Base-by-base conservation (phyloP, 2,888 invertebrate genomes). In the Nomada goodeniana region DNA sequence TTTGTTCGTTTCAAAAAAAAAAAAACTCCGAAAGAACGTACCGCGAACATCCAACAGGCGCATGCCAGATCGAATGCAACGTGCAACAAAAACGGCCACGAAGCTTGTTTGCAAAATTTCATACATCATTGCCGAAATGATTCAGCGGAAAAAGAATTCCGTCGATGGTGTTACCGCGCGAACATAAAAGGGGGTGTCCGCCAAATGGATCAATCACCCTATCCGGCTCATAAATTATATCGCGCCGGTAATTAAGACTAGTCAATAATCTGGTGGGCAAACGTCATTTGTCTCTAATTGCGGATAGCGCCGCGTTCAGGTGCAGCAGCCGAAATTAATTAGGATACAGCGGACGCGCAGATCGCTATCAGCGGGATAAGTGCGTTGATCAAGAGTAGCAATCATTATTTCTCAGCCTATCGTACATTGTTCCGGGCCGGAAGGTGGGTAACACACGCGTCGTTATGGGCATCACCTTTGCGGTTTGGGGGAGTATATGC, bases 401-500 rank as follows among this genome's bases (percentile, higher is more conserved):
- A 59, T 78, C 20, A 73, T 74, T 79, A 81, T 73, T 67, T 71
- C 67, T 20, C 13, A 11, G 59, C 55, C 42, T 52, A 59, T 55
- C 13, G 59, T 63, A 64, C 42, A 59, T 67, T 75, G 59, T 82
- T 80, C 53, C 26, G 47, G 61, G 50, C 64, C 60, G 80, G 65
- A 76, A 83, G 72, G 29, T 36, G 50, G 60, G 18, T 44, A 72
- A 69, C 26, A 72, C 55, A 60, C 61, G 63, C 72, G 23, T 68
- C 55, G 61, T 76, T 64, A 75, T 60, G 65, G 50, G n/a, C n/a
- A 53, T 57, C n/a, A 11, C 15, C 18, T 68, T 65, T 36, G 61
- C 47, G 23, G 53, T 7, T 20, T 26, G 50, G 18, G 47, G 29
- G 70, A 60, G 53, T 52, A 69, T 55, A 18, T n/a, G 18, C n/a